Conservation (phyloP, 2,797 vertebrate species). For the Thunnus albacares region DNA sequence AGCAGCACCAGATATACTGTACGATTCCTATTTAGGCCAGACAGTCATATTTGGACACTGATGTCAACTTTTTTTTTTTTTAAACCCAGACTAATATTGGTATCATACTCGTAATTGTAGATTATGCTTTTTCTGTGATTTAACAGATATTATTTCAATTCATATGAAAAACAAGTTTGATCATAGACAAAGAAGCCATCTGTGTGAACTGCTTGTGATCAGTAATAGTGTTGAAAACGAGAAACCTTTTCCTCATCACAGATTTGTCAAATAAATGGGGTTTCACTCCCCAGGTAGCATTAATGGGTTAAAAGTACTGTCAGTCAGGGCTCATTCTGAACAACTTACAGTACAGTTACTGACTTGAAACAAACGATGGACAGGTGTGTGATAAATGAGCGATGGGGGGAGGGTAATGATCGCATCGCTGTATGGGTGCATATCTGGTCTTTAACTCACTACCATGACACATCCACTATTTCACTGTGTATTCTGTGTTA, state of each 20-base stretch:
- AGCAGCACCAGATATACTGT: constrained; percentile 60
- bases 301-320: constrained; percentile 40
- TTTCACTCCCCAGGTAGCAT: constrained; percentile 22
- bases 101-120: constrained; percentile 25
- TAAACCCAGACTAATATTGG: constrained; percentile 32
- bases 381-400: constrained; percentile 36
- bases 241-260: constrained; percentile 16
- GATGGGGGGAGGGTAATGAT: constrained; percentile 22
- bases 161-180: constrained; percentile 22
- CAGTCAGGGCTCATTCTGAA: constrained; percentile 32
- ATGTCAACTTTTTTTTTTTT: constrained; percentile 14
- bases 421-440: constrained; percentile 34
- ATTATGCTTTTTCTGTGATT: constrained; percentile 31
- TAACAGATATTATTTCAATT: constrained; percentile 32
- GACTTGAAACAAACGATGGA: constrained; percentile 41
- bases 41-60: constrained; percentile 40
- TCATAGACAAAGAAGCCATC: constrained; percentile 26
- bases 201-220: constrained; percentile 1
- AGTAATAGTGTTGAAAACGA: constrained; percentile 3
- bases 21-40: constrained; percentile 37
- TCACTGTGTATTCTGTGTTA: constrained; percentile 36
- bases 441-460: constrained; percentile 29
- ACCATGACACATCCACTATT: constrained; percentile 33
- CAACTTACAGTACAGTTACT: constrained; percentile 33
- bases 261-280: constrained; percentile 28